Base-by-base conservation (phyloP, 2,797 vertebrate species). In the Catostomus latipinnis region DNA sequence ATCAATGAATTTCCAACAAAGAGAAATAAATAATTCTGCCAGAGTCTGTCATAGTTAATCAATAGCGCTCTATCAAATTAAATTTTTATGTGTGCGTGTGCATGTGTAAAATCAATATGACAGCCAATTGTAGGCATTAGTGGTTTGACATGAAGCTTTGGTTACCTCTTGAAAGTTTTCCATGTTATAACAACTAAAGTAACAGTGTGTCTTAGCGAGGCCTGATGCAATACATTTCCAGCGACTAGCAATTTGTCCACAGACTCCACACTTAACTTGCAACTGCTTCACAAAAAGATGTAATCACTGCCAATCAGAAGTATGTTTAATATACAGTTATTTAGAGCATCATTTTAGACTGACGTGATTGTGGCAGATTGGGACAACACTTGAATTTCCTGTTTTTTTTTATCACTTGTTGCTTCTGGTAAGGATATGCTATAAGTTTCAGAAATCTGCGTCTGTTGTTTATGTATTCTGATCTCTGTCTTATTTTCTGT, bases 11-110 rank as follows among this genome's bases (percentile, higher is more conserved):
- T 66, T 67, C 45, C 60, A 71, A 60, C 68, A 82, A 74, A 71
- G 53, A 67, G 45, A 78, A 71, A 82, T 71, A 60, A 53, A 69
- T 14, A 53, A 74, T 53, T 81, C 60, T 62, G 18, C 14, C 48
- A 34, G 69, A 75, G 13, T 68, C 11, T 56, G 54, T 72, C 60
- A 76, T 12, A 60, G 71, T 71, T 79, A 83, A 83, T 85, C 78
- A 45, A 76, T 83, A 75, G 8, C 2, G 58, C 61, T 62, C 18
- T 68, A 74, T 72, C 13, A 80, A 60, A 60, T 50, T 5, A 71
- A 66, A 66, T 71, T 45, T 67, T 57, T 34, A 10, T 34, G 34
- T 34, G 34, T 4, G 34, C 34, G 34, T 34, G 22, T 34, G 34
- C 22, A 22, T 34, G 34, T 34, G 34, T 34, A 34, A 34, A 34